Percentiles rank a stretch among this genome's conserved stretches.
phyloP scores from a whole-genome alignment of 2,113 vertebrate genomes.

The Alligator sinensis region DNA sequence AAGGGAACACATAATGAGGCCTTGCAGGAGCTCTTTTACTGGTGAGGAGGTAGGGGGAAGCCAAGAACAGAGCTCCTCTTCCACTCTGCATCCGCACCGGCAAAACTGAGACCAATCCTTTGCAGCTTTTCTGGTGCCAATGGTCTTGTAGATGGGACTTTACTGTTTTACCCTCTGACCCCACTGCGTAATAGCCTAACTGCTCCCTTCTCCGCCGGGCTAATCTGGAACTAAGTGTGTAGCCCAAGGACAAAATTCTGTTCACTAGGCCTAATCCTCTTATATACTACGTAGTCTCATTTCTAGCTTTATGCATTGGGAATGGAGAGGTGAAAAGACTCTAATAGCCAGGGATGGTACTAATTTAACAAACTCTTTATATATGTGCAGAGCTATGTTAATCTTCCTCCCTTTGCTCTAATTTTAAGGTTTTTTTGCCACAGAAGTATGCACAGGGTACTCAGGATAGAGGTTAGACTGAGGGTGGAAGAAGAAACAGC shows the following conservation, averaged over 20 bases:
- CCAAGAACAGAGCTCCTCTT: not conserved
- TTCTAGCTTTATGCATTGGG: not conserved
- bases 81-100: not conserved
- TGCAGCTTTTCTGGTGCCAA: not conserved
- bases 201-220: constrained; percentile 49
- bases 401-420: not conserved
- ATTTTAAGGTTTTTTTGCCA: not conserved
- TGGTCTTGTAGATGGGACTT: not conserved
- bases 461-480: not conserved
- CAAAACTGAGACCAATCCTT: not conserved
- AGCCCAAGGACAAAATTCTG: not conserved
- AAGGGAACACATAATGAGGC: not conserved
- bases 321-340: not conserved
- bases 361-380: too few species aligned
- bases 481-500: not conserved
- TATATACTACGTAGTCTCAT: constrained; percentile 47
- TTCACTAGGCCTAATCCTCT: constrained; percentile 15
- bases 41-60: not conserved
- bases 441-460: not conserved
- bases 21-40: not conserved
- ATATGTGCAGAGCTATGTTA: not conserved
- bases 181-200: not conserved
- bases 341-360: too few species aligned
- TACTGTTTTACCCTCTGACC: not conserved
- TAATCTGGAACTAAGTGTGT: constrained; percentile 22